phyloP scores from a whole-genome alignment of 35 echinoderm and acorn worm species.

The Anneissia japonica region DNA sequence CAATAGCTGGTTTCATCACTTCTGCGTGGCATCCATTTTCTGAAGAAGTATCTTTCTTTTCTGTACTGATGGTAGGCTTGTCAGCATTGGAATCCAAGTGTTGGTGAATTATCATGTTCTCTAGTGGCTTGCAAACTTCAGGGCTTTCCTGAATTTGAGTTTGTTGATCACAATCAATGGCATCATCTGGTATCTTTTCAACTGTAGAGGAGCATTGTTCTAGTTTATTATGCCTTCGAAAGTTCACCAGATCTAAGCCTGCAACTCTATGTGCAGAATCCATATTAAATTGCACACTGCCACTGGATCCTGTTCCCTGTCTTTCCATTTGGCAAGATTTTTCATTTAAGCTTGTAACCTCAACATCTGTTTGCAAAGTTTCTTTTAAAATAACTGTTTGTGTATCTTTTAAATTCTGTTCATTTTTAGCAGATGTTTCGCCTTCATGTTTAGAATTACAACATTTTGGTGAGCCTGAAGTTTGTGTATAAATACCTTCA shows the following conservation, averaged over 20 bases:
- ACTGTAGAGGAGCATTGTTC: neutral
- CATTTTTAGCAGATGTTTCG: neutral
- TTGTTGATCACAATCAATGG: neutral
- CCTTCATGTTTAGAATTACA: neutral
- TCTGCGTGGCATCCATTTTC: too few species aligned
- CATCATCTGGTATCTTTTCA: neutral
- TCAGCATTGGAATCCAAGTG: neutral
- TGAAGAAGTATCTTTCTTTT: too few species aligned
- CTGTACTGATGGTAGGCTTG: too few species aligned
- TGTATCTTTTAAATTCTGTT: neutral
- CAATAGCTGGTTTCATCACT: too few species aligned
- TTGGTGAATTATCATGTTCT: neutral
- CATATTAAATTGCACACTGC: neutral
- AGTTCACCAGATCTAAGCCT: neutral
- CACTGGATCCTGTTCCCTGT: neutral
- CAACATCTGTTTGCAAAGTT: neutral
- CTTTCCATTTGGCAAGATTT: neutral
- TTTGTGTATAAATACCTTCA: neutral
- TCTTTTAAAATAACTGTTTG: too few species aligned
- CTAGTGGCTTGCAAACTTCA: neutral
- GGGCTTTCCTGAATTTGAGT: neutral
- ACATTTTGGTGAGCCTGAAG: neutral
- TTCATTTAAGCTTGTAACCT: neutral
- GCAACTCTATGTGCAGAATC: neutral
- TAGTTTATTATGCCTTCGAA: too few species aligned